Conservation (phyloP, 2,888 invertebrate species). For the Chorisops tibialis region DNA sequence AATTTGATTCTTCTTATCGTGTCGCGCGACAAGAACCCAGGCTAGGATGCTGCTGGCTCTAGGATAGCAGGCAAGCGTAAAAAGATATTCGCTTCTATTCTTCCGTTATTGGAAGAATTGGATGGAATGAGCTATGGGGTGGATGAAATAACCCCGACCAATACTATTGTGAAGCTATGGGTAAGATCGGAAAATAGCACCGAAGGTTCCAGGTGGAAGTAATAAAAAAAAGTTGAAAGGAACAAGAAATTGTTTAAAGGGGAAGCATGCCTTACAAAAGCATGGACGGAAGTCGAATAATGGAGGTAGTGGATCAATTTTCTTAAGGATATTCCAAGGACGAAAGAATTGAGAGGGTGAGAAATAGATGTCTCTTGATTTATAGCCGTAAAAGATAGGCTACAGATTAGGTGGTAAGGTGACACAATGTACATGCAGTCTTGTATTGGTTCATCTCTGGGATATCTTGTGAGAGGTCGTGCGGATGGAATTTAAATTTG, state of each 20-base stretch:
- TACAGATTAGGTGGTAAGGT: conserved; percentile 32
- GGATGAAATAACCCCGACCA: background rate
- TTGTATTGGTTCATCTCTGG: conserved; percentile 4
- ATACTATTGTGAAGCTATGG: background rate
- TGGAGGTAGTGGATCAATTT: background rate
- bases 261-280: background rate
- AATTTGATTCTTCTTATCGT: conserved; percentile 14
- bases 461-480: conserved; percentile 25
- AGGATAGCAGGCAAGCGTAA: too few species aligned
- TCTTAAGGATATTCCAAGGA: background rate
- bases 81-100: too few species aligned
- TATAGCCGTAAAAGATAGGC: conserved; percentile 29
- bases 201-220: background rate
- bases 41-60: too few species aligned
- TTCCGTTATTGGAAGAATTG: background rate
- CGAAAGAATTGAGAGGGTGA: background rate
- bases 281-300: conserved; percentile 17
- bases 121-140: background rate
- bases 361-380: conserved; percentile 30
- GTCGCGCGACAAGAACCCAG: background rate
- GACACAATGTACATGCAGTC: conserved; percentile 30
- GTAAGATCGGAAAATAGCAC: conserved; percentile 11
- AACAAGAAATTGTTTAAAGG: background rate
- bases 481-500: conserved; percentile 32
- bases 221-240: background rate